Percentiles rank a stretch among this genome's conserved stretches.
phyloP scores from a whole-genome alignment of 2,797 vertebrate species.

The Tangara arthus region DNA sequence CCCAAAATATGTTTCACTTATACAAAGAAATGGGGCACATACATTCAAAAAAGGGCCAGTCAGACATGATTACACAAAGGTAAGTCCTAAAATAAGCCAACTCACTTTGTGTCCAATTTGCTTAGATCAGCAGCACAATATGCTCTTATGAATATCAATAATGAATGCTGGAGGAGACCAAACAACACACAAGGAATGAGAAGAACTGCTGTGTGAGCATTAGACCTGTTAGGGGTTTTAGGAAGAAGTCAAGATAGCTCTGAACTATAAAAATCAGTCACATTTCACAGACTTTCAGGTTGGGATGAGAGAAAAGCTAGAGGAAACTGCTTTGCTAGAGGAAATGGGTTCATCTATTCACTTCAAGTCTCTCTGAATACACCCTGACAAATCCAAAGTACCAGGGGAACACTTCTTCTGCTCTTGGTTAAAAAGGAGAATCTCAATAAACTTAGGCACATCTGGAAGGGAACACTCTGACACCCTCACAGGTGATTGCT shows the following conservation, averaged over 20 bases:
- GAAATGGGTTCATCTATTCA: accelerated
- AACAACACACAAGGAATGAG: neutral
- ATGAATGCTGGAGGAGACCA: neutral
- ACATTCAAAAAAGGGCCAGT: neutral
- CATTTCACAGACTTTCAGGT: neutral
- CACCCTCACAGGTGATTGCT: neutral
- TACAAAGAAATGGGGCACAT: neutral
- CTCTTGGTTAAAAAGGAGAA: neutral
- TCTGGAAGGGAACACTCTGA: neutral
- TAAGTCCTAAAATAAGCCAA: neutral
- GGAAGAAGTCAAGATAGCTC: neutral
- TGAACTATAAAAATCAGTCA: neutral
- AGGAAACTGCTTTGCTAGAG: accelerated
- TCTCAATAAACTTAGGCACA: neutral
- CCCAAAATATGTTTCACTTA: neutral
- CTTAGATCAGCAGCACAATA: slow-evolving; percentile 4
- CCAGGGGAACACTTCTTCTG: neutral
- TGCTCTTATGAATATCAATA: neutral
- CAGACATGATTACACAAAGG: neutral
- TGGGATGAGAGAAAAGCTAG: neutral
- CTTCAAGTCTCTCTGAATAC: neutral
- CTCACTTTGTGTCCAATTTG: neutral
- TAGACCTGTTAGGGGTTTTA: neutral
- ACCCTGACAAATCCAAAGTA: neutral
- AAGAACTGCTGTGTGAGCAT: neutral